A percentile compares a stretch with the other conserved stretches of the same genome.
Evolutionary conservation across 2,797 vertebrate species (phyloP).

Genomic region (Nannoperca obscura): DNA sequence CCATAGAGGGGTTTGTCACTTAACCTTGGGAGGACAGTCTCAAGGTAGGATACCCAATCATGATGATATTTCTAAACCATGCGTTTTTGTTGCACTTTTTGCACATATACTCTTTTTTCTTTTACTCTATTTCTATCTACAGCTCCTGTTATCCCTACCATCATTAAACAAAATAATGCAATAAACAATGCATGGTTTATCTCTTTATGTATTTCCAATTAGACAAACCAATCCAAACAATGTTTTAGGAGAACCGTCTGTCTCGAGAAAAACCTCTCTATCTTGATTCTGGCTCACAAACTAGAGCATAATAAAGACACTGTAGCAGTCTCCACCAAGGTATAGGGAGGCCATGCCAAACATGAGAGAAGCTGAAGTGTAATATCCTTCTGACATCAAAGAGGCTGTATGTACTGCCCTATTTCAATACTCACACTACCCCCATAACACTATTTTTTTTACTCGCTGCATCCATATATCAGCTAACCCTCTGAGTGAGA

Average conservation of each 20-base stretch:
- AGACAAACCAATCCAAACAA: not conserved
- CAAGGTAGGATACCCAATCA: not conserved
- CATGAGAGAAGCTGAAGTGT: slow-evolving; percentile 40
- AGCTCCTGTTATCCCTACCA: not conserved
- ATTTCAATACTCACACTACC: slow-evolving; percentile 55
- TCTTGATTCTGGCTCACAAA: slow-evolving; percentile 22
- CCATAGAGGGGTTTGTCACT: not conserved
- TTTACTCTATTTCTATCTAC: not conserved
- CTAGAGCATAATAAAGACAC: slow-evolving; percentile 26
- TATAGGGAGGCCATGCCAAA: slow-evolving; percentile 46
- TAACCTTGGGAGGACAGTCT: not conserved
- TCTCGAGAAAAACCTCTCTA: not conserved
- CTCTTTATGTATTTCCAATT: not conserved
- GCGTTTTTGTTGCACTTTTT: not conserved
- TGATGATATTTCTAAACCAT: not conserved
- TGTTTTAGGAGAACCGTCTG: not conserved
- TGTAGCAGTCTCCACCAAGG: slow-evolving; percentile 7
- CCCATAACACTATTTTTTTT: slow-evolving; percentile 51
- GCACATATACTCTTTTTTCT: not conserved
- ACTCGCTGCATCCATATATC: slow-evolving; percentile 43
- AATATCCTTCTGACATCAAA: slow-evolving; percentile 74
- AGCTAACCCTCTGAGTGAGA: slow-evolving; percentile 44
- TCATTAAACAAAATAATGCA: not conserved
- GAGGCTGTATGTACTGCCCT: slow-evolving; percentile 38
- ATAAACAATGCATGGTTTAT: not conserved